Evolutionary conservation across 2,113 vertebrate species (phyloP).

Genomic region (Pogona vitticeps): DNA sequence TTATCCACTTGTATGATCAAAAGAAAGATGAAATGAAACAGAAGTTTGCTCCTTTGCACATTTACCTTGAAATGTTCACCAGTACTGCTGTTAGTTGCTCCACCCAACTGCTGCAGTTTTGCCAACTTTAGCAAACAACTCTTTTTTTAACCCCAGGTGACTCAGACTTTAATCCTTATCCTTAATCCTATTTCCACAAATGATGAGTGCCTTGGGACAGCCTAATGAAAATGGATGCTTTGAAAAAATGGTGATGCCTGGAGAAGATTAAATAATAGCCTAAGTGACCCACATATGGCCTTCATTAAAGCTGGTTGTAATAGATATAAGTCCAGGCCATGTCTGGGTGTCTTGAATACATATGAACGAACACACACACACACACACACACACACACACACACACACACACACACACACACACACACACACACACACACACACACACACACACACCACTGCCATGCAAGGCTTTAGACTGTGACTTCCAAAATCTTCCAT

Average conservation of each 20-base stretch:
- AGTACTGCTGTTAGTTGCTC: not conserved
- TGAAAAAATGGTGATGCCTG: not conserved
- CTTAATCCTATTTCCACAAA: not conserved
- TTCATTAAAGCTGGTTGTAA: not conserved
- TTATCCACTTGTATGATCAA: not conserved
- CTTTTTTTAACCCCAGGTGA: not conserved
- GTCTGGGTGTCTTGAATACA: not conserved
- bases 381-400: not conserved
- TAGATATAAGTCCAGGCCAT: not conserved
- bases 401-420: too few relatives aligned
- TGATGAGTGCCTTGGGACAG: not conserved
- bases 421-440: too few relatives aligned
- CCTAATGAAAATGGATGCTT: constrained; percentile 17
- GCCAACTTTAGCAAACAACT: constrained; percentile 21
- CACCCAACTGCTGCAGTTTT: not conserved
- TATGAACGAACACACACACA: not conserved
- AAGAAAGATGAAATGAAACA: not conserved
- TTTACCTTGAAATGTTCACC: not conserved
- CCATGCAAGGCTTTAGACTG: too few relatives aligned
- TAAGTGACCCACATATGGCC: constrained; percentile 3
- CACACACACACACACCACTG: too few relatives aligned
- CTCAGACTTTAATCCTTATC: constrained; percentile 30
- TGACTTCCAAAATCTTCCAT: too few relatives aligned
- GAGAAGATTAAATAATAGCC: not conserved
- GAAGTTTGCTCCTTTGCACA: not conserved